Base-by-base conservation (phyloP, 2,888 invertebrate species). In the Tenthredo scrophulariae region DNA sequence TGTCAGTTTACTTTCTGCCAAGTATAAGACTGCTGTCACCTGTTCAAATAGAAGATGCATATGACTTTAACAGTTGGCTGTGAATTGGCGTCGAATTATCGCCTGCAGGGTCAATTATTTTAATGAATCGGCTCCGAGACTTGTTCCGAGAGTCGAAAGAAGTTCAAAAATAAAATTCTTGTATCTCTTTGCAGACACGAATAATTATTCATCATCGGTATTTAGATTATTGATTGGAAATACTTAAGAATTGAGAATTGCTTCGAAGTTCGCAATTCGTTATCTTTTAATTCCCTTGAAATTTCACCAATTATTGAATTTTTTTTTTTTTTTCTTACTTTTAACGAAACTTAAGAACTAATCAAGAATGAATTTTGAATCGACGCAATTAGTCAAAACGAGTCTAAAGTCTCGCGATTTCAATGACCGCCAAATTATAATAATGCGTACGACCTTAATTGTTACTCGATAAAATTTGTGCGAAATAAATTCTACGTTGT, bases 21-120 rank as follows among this genome's bases (percentile, higher is more conserved):
- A 62, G 80, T 62, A 80, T 26, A 80, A 62, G 37, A 62, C 77
- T 37, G 29, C 62, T 80, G 26, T 50, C 26, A 80, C 37, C 80
- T 80, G 80, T 80, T 40, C 62, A 50, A 80, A 80, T 22, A 80
- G 13, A 37, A 58, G 9, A 37, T 22, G 80, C 33, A 13, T n/a
- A 62, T 40, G 10, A 58, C 22, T 62, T 80, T 58, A 80, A 26
- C 62, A 80, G 37, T 80, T 62, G 40, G 58, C 22, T 62, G 62
- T 62, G 2, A 80, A 62, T 80, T 62, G 62, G 37, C 13, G 29
- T 37, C 33, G 1, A 80, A 80, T n/a, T 80, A 80, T 80, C 33
- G 33, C 33, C 15, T 13, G 26, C 43, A 46, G 75, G 46, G 75
- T 43, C 75, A 75, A 26, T 75, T 26, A 43, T 26, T 75, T 26